phyloP scores from a whole-genome alignment of 1,140 invertebrate genomes.

The Tetraneura akinire region DNA sequence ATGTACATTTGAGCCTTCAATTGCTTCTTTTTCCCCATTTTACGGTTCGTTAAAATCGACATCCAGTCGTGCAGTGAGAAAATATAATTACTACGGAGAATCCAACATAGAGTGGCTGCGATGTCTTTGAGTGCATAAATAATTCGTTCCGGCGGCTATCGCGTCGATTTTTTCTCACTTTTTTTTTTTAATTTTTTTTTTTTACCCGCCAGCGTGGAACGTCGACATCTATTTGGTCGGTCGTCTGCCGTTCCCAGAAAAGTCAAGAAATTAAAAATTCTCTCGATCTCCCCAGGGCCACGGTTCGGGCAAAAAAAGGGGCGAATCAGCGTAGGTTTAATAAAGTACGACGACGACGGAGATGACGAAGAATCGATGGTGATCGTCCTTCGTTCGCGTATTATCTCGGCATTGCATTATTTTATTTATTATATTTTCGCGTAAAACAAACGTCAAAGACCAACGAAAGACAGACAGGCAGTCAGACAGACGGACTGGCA shows the following conservation, averaged over 20 bases:
- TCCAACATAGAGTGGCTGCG: conserved; percentile 3
- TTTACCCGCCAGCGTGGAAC: neutral
- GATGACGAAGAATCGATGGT: conserved; percentile 8
- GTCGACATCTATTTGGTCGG: neutral
- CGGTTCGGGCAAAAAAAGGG: neutral
- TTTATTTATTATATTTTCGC: conserved; percentile 8
- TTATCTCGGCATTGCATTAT: neutral
- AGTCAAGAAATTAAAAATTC: conserved; percentile 26
- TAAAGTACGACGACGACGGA: neutral
- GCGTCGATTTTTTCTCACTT: conserved; percentile 3
- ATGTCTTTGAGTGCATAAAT: neutral
- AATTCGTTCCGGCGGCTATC: conserved; percentile 11
- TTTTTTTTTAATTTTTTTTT: neutral
- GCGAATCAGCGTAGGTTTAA: neutral
- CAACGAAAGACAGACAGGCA: conserved; percentile 28
- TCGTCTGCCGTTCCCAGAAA: neutral
- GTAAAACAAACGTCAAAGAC: conserved; percentile 42
- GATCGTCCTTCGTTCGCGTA: neutral
- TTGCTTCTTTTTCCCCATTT: conserved; percentile 31
- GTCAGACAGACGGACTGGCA: conserved; percentile 22
- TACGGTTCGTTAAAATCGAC: conserved; percentile 43
- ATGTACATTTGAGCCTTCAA: no score
- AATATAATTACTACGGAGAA: conserved; percentile 6
- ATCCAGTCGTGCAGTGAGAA: neutral
- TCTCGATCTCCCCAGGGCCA: neutral